These are phyloP conservation scores for Cirrhinus molitorella DNA, from an alignment of 2,797 vertebrate species.

Conservation along the genomic window DNA sequence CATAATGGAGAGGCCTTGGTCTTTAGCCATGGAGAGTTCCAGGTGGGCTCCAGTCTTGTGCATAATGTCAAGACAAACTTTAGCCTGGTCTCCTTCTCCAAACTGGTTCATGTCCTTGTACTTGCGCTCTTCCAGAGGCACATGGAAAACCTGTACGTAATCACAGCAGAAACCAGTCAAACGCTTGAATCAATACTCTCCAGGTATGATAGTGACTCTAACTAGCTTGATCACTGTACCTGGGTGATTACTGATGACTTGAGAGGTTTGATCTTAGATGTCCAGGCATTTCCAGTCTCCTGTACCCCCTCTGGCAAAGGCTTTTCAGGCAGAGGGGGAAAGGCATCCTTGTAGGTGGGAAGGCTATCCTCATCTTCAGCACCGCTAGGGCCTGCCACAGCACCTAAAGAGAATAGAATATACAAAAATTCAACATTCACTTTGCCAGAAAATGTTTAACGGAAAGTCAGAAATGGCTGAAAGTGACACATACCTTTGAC, in stretches of 20 bases:
- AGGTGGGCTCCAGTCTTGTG: conserved; percentile 98
- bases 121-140: conserved; percentile 97
- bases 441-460: conserved; percentile 53
- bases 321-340: conserved; percentile 98
- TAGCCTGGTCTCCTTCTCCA: conserved; percentile 98
- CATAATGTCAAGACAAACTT: conserved; percentile 99
- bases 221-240: conserved; percentile 72
- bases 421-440: conserved; percentile 16
- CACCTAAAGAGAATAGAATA: conserved; percentile 58
- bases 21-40: conserved; percentile 98
- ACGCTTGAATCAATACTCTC: background rate
- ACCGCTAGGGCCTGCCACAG: conserved; percentile 83
- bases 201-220: background rate
- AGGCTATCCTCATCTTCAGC: conserved; percentile 94
- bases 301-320: conserved; percentile 87
- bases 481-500: conserved; percentile 80
- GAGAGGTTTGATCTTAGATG: conserved; percentile 92
- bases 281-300: conserved; percentile 93
- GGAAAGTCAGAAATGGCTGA: background rate
- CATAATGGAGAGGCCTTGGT: conserved; percentile 99
- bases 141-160: conserved; percentile 93
- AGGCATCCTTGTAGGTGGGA: conserved; percentile 99
- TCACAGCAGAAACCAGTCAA: background rate
- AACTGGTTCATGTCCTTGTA: conserved; percentile 99
- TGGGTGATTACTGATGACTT: conserved; percentile 99